Base-by-base conservation (phyloP, 2,797 vertebrate species). In the Rhadinocentrus ornatus region DNA sequence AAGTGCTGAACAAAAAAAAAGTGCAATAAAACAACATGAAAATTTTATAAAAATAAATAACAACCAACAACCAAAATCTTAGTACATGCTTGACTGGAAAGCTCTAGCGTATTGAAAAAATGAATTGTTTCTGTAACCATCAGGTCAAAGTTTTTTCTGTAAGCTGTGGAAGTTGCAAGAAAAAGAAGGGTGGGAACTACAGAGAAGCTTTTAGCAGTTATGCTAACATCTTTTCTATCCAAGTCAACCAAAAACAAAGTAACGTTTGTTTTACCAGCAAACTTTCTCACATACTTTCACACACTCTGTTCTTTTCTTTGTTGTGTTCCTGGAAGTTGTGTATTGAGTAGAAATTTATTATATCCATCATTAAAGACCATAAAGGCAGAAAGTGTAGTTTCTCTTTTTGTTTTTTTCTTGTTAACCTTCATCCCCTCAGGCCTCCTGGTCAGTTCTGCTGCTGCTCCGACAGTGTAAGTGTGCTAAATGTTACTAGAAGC, bases 401-500 rank as follows among this genome's bases (percentile, higher is more conserved):
- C 41, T 71, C 34, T 69, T 61, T 73, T 22, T 72, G 16, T 80
- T 66, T 48, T 48, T 87, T 77, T 78, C 78, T 87, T 68, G 55
- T 89, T 83, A 86, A 84, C 91, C 85, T 88, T 87, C 81, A 82
- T 83, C 83, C 89, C 92, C 87, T 92, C 78, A 41, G 77, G 90
- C 87, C 82, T 88, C 48, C 75, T 89, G 87, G 80, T 91, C 90
- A 83, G 77, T 83, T 22, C 80, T 88, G 85, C 92, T 93, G 92
- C 92, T 92, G 91, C 87, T 92, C 79, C 81, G 83, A 77, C 78
- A 82, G 81, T 90, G 82, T 75, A 91, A 89, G 75, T 90, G 92
- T 87, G 85, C 92, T 91, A 91, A 90, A 94, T 93, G 89, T 92
- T 89, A 93, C 91, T 85, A 90, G 88, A 90, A 92, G 90, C 92